Conservation (phyloP, 2,797 vertebrate genomes). For the Aldrovandia affinis region DNA sequence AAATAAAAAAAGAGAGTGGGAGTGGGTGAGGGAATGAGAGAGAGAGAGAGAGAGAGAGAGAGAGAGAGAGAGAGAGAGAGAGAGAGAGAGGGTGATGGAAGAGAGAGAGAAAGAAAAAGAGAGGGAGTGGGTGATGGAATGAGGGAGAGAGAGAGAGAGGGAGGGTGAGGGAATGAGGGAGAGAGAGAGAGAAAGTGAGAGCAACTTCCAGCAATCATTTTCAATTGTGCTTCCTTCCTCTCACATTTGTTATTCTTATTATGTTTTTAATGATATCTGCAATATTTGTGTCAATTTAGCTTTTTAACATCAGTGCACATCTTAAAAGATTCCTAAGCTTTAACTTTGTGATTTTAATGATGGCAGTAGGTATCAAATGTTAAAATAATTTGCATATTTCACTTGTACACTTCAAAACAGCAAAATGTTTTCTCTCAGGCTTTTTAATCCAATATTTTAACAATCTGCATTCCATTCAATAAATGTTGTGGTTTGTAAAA, state of each 20-base stretch:
- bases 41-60: no score
- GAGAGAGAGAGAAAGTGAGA: not conserved
- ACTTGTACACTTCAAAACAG: no score
- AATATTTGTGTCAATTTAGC: not conserved
- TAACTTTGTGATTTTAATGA: constrained; percentile 26
- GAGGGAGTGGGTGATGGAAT: no score
- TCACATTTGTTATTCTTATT: not conserved
- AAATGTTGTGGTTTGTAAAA: not conserved
- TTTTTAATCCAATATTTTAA: not conserved
- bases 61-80: no score
- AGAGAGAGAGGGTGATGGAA: no score
- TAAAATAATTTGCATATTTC: not conserved
- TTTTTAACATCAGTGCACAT: not conserved
- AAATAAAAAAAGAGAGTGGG: no score
- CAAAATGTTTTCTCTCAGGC: not conserved
- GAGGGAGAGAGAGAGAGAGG: no score
- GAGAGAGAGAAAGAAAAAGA: no score
- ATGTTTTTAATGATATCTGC: not conserved
- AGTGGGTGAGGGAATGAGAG: no score
- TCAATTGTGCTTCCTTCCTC: not conserved
- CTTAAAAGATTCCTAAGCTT: not conserved
- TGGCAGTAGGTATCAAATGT: constrained; percentile 9
- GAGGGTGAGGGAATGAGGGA: not conserved
- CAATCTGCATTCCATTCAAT: not conserved
- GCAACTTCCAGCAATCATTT: not conserved